Percentiles rank a stretch among this genome's conserved stretches.
These are phyloP conservation scores for Ptyas mucosa DNA, from an alignment of 2,113 vertebrate genomes.

Conservation along the genomic window DNA sequence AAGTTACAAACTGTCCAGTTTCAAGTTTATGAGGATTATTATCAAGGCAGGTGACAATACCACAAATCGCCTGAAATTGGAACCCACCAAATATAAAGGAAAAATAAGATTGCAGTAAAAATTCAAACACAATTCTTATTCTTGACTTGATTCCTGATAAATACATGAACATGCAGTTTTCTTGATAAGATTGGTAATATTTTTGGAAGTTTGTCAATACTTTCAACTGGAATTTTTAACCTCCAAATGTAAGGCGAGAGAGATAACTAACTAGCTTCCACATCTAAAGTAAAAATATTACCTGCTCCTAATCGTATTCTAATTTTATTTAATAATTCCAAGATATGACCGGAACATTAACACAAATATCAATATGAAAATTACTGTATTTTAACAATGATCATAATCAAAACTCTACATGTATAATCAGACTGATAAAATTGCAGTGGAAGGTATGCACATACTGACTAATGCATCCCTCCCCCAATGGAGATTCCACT, in stretches of 20 bases:
- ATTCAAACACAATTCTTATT: neutral
- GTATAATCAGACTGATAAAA: neutral
- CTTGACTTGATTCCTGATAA: neutral
- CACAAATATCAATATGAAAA: neutral
- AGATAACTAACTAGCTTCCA: neutral
- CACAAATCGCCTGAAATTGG: slow-evolving; percentile 77
- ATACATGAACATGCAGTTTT: neutral
- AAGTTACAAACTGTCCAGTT: slow-evolving; percentile 86
- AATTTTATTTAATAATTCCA: neutral
- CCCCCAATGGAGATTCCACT: neutral
- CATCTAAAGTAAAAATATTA: neutral
- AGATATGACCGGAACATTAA: neutral
- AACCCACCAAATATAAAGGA: slow-evolving; percentile 11
- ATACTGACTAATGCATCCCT: neutral
- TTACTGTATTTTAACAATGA: neutral
- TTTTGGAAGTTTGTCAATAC: neutral
- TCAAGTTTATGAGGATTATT: slow-evolving; percentile 90
- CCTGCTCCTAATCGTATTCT: neutral
- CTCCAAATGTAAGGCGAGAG: neutral
- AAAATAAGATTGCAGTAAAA: neutral
- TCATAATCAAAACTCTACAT: neutral
- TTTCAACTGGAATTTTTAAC: neutral
- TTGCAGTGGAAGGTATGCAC: neutral
- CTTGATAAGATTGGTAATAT: neutral
- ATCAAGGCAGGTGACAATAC: slow-evolving; percentile 93